Percentiles rank a stretch among this genome's conserved stretches.
These are phyloP conservation scores for Plutomurus gul DNA, from an alignment of 1,140 invertebrate genomes.

Conservation along the genomic window DNA sequence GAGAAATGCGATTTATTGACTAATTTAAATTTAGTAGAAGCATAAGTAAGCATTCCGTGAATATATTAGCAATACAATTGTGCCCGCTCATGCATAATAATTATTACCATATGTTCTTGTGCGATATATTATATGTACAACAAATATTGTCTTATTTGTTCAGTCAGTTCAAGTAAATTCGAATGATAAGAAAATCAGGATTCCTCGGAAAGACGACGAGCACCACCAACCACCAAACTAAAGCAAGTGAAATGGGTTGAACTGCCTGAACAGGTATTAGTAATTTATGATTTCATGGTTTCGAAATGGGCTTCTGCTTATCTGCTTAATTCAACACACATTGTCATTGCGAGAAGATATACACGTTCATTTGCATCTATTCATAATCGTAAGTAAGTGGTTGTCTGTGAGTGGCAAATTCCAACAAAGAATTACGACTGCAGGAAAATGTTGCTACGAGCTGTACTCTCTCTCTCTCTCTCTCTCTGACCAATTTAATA, in stretches of 20 bases:
- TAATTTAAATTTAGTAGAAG: not conserved
- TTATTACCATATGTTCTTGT: no score
- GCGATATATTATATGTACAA: not conserved
- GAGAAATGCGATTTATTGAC: not conserved
- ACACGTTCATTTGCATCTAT: not conserved
- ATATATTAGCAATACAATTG: not conserved
- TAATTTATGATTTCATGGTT: slow-evolving; percentile 17
- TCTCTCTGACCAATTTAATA: no score
- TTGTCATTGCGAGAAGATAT: slow-evolving; percentile 3
- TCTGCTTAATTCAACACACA: slow-evolving; percentile 22
- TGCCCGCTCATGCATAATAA: no score
- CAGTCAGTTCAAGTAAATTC: no score
- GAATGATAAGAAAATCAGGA: slow-evolving; percentile 11
- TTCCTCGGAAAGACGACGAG: slow-evolving; percentile 1
- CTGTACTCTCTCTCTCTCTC: not conserved
- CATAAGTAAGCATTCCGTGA: not conserved
- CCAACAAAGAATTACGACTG: not conserved
- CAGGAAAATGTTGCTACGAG: not conserved
- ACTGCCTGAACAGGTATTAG: not conserved
- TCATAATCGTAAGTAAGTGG: not conserved
- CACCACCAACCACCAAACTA: no score
- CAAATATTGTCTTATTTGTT: not conserved
- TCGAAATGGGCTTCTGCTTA: slow-evolving; percentile 4
- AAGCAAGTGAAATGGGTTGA: slow-evolving; percentile 8
- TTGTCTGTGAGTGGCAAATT: slow-evolving; percentile 1